A percentile compares a stretch with the other conserved stretches of the same genome.
Evolutionary conservation across 2,888 invertebrate genomes (phyloP).

Genomic region (Mythimna loreyi): DNA sequence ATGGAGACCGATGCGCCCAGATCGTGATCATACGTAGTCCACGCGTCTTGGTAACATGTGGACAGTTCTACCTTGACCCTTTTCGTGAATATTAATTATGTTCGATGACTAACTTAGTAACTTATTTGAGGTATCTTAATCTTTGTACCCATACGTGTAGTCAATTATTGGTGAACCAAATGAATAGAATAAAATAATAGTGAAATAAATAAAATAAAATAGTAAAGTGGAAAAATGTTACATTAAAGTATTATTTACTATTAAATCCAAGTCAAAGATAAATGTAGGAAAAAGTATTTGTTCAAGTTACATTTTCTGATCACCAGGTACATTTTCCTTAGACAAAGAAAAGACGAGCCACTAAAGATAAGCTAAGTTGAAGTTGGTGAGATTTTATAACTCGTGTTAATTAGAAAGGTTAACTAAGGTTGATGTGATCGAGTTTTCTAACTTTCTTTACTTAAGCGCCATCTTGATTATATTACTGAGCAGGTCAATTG

Average conservation of each 20-base stretch:
- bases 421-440: not conserved
- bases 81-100: no score
- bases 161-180: no score
- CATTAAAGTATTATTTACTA: no score
- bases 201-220: not conserved
- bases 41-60: no score
- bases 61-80: no score
- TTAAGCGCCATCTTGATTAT: not conserved
- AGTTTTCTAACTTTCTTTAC: conserved; percentile 6
- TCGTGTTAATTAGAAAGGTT: conserved; percentile 14
- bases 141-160: no score
- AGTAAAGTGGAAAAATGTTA: not conserved
- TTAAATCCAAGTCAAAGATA: no score
- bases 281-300: not conserved
- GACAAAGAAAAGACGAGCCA: not conserved
- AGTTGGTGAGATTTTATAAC: conserved; percentile 14
- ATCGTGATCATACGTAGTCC: no score
- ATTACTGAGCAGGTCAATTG: not conserved
- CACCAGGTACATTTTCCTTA: not conserved
- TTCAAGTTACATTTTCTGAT: not conserved
- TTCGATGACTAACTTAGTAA: no score
- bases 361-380: not conserved
- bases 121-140: no score
- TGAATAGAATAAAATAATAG: not conserved
- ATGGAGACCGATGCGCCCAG: no score